Base-by-base conservation (phyloP, 2,888 invertebrate genomes). In the Caenorhabditis japonica region DNA sequence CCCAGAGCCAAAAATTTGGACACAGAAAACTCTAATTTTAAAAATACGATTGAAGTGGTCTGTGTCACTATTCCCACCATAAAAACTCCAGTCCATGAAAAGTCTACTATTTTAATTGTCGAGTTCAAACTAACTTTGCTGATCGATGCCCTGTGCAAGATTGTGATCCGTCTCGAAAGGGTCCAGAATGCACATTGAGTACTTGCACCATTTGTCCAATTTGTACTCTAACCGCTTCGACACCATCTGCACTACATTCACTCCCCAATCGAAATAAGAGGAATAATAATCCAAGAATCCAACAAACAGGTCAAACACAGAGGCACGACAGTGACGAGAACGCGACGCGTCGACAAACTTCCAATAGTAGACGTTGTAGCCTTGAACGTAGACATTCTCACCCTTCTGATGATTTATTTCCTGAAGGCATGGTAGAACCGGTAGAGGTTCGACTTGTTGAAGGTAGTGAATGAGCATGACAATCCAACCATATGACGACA, bases 401-500 rank as follows among this genome's bases (percentile, higher is more conserved):
- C 27, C 43, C 33, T 56, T 61, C 47, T 44, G 44, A 46, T 68
- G 62, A n/a, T 43, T 56, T 60, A 91, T 90, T 89, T 91, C 90
- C 85, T 91, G 91, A 41, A 91, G 86, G 25, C 91, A 90, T 41
- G 91, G 91, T 43, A 91, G 85, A 27, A 91, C 90, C 10, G 91
- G 91, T 7, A 55, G 39, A 27, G 90, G 90, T 17, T 74, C 74
- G 8, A 68, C 39, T 43, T 74, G 73, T 86, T 91, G 91, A 23
- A 91, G 88, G 81, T 90, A 91, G 84, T 91, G 90, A 7, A 91
- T 88, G 75, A 91, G 88, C 90, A 91, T 90, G 44, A 91, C 85
- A 72, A 90, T 90, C 87, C 91, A 91, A 19, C 91, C 91, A 84
- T 91, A 91, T 1, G 91, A 91, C 15, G 91, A 91, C 27, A 91